These are phyloP conservation scores for Ricordea florida DNA, from an alignment of 92 coral and sea anemone genomes.

Conservation along the genomic window DNA sequence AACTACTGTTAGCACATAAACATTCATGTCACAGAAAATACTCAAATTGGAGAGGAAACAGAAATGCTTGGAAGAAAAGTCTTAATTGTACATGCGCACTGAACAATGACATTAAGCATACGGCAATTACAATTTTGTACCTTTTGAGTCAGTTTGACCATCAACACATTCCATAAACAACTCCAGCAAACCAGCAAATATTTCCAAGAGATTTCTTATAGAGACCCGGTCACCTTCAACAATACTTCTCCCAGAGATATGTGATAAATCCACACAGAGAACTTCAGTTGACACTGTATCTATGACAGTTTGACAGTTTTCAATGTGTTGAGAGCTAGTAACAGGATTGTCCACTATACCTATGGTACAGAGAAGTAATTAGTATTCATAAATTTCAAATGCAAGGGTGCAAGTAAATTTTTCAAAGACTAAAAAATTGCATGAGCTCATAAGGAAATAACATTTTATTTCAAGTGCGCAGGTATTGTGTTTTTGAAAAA, in stretches of 20 bases:
- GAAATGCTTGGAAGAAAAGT: too few species aligned
- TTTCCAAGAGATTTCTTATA: constrained; percentile 89
- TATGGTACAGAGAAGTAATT: background rate
- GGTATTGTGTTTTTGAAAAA: too few species aligned
- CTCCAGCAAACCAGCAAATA: constrained; percentile 93
- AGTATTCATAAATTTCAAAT: background rate
- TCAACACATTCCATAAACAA: constrained; percentile 85
- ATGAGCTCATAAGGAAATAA: too few species aligned
- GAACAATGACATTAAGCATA: too few species aligned
- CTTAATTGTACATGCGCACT: too few species aligned
- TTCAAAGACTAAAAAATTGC: too few species aligned
- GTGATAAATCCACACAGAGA: constrained; percentile 88
- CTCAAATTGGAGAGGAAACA: too few species aligned
- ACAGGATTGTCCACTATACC: constrained; percentile 80
- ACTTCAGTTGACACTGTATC: constrained; percentile 78
- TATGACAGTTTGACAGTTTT: constrained; percentile 84
- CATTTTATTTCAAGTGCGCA: too few species aligned
- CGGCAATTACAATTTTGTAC: constrained; percentile 15
- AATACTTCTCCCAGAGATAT: constrained; percentile 81
- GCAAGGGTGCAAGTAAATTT: background rate
- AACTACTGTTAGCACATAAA: too few species aligned
- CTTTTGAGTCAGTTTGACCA: constrained; percentile 54
- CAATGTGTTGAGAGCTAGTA: constrained; percentile 43
- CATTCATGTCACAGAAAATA: too few species aligned
- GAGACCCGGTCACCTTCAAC: constrained; percentile 65